A percentile compares a stretch with the other conserved stretches of the same genome.
These are phyloP conservation scores for Oophaga sylvatica DNA, from an alignment of 2,797 vertebrate species.

Conservation along the genomic window DNA sequence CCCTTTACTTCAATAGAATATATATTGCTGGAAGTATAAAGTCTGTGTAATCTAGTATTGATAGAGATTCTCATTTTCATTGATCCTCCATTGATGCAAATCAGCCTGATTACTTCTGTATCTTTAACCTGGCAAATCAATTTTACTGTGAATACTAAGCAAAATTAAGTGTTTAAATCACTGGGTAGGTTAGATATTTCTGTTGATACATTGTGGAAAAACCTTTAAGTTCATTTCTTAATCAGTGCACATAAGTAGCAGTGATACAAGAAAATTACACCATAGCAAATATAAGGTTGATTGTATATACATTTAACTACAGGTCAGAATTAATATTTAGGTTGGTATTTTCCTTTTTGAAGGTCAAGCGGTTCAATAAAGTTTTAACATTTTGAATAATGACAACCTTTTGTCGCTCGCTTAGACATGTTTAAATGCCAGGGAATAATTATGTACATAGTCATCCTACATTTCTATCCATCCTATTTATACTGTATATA, in stretches of 20 bases:
- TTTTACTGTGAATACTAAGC: neutral
- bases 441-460: too few species aligned
- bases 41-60: neutral
- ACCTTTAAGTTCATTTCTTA: neutral
- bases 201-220: neutral
- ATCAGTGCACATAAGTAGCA: neutral
- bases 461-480: too few species aligned
- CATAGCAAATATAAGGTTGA: neutral
- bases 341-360: neutral
- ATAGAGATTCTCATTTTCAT: neutral
- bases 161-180: neutral
- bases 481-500: too few species aligned
- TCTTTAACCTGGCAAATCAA: neutral
- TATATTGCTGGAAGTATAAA: neutral
- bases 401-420: neutral
- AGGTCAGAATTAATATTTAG: constrained; percentile 18
- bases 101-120: neutral
- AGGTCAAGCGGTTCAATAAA: constrained; percentile 9
- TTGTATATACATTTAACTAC: neutral
- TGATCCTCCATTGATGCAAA: neutral
- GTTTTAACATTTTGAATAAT: neutral
- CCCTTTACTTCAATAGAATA: neutral
- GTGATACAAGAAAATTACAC: neutral
- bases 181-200: neutral
- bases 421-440: neutral